A percentile compares a stretch with the other conserved stretches of the same genome.
These are phyloP conservation scores for Lycaena phlaeas DNA, from an alignment of 2,888 invertebrate genomes.

Conservation along the genomic window DNA sequence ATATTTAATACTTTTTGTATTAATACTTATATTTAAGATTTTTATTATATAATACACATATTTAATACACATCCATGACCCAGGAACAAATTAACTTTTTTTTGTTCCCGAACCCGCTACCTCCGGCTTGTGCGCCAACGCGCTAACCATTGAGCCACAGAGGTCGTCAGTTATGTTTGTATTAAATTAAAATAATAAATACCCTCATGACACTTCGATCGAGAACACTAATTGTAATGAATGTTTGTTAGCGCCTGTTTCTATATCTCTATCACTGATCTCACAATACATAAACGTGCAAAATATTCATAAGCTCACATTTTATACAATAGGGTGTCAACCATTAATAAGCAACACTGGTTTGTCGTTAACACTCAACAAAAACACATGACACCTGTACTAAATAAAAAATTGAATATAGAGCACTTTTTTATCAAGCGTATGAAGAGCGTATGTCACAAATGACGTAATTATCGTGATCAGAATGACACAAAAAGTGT, in stretches of 20 bases:
- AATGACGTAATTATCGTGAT: background rate
- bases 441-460: no score
- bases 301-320: background rate
- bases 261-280: slow-evolving; percentile 6
- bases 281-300: background rate
- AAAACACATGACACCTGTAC: background rate
- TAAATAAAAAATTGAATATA: background rate
- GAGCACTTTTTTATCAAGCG: background rate
- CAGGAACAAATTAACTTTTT: no score
- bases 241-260: background rate
- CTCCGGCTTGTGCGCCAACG: no score
- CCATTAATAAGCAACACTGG: background rate
- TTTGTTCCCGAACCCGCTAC: no score
- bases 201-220: slow-evolving; percentile 2
- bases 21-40: no score
- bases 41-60: no score
- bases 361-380: background rate
- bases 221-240: background rate
- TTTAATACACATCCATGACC: no score
- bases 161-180: no score
- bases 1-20: no score
- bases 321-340: background rate
- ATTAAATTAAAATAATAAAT: no score
- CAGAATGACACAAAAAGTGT: background rate
- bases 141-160: no score